These are phyloP conservation scores for Amphipyra berbera DNA, from an alignment of 2,888 invertebrate species.

Conservation along the genomic window DNA sequence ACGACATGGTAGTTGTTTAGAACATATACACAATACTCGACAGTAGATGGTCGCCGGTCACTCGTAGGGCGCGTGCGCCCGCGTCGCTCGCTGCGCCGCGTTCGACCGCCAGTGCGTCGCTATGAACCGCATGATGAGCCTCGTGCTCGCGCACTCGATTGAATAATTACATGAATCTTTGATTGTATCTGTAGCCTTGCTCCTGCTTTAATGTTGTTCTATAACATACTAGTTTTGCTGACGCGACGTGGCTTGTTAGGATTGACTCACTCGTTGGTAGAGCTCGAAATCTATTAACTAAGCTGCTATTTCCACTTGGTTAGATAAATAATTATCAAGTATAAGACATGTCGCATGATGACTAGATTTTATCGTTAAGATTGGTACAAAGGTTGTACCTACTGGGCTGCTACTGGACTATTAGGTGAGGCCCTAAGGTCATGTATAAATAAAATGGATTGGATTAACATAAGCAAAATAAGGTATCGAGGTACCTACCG, in stretches of 20 bases:
- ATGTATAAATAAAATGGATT: slow-evolving; percentile 24
- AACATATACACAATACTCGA: slow-evolving; percentile 37
- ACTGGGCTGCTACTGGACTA: background rate
- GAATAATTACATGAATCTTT: slow-evolving; percentile 83
- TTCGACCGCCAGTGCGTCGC: slow-evolving; percentile 35
- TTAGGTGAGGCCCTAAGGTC: slow-evolving; percentile 25
- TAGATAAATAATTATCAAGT: slow-evolving; percentile 1
- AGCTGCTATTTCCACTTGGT: background rate
- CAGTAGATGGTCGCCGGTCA: slow-evolving; percentile 66
- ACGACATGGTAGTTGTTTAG: slow-evolving; percentile 26
- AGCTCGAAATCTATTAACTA: slow-evolving; percentile 6
- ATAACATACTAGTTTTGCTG: slow-evolving; percentile 33
- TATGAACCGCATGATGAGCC: slow-evolving; percentile 54
- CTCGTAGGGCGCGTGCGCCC: slow-evolving; percentile 73
- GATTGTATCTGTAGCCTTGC: slow-evolving; percentile 77
- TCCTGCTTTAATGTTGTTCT: slow-evolving; percentile 63
- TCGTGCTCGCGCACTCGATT: slow-evolving; percentile 84
- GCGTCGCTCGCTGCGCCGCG: slow-evolving; percentile 17
- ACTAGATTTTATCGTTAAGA: slow-evolving; percentile 19
- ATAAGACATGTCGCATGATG: slow-evolving; percentile 13
- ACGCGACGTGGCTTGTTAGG: slow-evolving; percentile 14
- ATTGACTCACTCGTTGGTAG: slow-evolving; percentile 21
- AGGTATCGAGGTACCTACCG: background rate
- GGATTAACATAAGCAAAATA: background rate
- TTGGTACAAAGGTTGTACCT: slow-evolving; percentile 14